These are phyloP conservation scores for Ophion obscuratus DNA, from an alignment of 2,888 invertebrate genomes.

Conservation along the genomic window DNA sequence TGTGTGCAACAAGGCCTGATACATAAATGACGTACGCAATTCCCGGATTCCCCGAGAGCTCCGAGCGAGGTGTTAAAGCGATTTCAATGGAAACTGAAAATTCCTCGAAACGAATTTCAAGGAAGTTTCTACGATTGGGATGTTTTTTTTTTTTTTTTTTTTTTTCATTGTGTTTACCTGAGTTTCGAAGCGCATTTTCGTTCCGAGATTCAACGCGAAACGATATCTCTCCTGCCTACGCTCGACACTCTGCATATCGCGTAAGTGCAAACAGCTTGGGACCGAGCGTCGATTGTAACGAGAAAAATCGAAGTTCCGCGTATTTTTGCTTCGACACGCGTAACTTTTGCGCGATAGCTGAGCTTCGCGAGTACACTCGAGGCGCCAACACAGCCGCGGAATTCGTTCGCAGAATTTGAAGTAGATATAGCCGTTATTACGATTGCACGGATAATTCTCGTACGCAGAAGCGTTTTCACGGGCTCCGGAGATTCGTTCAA, in stretches of 20 bases:
- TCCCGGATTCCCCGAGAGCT: slow-evolving; percentile 16
- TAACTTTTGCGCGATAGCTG: slow-evolving; percentile 27
- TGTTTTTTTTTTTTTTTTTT: background rate
- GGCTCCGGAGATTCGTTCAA: background rate
- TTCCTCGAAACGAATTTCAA: slow-evolving; percentile 8
- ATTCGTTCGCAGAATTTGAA: background rate
- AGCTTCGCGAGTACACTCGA: slow-evolving; percentile 21
- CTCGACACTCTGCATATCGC: slow-evolving; percentile 9
- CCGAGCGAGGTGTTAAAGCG: background rate
- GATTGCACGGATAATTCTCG: background rate
- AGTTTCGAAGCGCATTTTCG: background rate
- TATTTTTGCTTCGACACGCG: slow-evolving; percentile 21
- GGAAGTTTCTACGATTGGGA: slow-evolving; percentile 2
- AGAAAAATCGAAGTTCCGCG: slow-evolving; percentile 23
- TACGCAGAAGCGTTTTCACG: background rate
- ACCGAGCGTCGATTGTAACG: slow-evolving; percentile 14
- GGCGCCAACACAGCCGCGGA: slow-evolving; percentile 28
- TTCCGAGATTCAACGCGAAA: slow-evolving; percentile 19
- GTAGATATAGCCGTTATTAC: background rate
- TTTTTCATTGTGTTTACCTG: background rate
- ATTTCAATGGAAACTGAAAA: slow-evolving; percentile 34
- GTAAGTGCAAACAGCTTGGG: slow-evolving; percentile 17
- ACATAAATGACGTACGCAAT: slow-evolving; percentile 17
- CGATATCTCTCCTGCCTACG: slow-evolving; percentile 5
- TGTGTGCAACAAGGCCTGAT: slow-evolving; percentile 12